Evolutionary conservation across 2,888 invertebrate species (phyloP), one percentile per base, ranked within the genome.

Genomic region (Ellobium chinense): DNA sequence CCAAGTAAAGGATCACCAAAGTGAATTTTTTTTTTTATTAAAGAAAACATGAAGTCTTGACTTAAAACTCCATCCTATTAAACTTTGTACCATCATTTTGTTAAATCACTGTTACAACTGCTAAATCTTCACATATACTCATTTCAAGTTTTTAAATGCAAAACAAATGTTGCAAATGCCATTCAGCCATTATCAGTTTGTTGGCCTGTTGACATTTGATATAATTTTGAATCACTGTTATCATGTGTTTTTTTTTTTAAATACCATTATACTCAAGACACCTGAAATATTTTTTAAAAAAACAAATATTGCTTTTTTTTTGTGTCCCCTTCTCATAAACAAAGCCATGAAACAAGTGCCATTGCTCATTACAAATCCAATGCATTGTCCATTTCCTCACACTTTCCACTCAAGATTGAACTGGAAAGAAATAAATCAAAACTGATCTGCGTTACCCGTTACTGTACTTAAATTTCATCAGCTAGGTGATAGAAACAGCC

Each of bases 61-160:
- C n/a, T n/a, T n/a, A n/a, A n/a, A n/a, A n/a, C n/a, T n/a, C n/a
- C n/a, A n/a, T n/a, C n/a, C n/a, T n/a, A n/a, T n/a, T n/a, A n/a
- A n/a, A n/a, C n/a, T n/a, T n/a, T n/a, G 18, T 46, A 46, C 18
- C 24, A 39, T 39, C 21, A 27, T 66, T n/a, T 66, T 66, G 39
- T 37, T 66, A 66, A 27, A 63, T 7, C 66, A 37, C 39, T 66
- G 66, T 66, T 66, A 21, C n/a, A 18, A 66, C 66, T 66, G 66
- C 66, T 66, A 66, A 66, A n/a, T n/a, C 36, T 37, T 63, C 34
- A 63, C 63, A 63, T 66, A 66, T 66, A 66, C 66, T 69, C 69
- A 46, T 46, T 54, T 31, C 46, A 69, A 9, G 27, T 54, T 69
- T 31, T 54, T 54, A 69, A 29, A 69, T 69, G 69, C 69, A 69